A percentile compares a stretch with the other conserved stretches of the same genome.
These are phyloP conservation scores for Poeciliopsis prolifica DNA, from an alignment of 2,113 vertebrate genomes.

Conservation along the genomic window DNA sequence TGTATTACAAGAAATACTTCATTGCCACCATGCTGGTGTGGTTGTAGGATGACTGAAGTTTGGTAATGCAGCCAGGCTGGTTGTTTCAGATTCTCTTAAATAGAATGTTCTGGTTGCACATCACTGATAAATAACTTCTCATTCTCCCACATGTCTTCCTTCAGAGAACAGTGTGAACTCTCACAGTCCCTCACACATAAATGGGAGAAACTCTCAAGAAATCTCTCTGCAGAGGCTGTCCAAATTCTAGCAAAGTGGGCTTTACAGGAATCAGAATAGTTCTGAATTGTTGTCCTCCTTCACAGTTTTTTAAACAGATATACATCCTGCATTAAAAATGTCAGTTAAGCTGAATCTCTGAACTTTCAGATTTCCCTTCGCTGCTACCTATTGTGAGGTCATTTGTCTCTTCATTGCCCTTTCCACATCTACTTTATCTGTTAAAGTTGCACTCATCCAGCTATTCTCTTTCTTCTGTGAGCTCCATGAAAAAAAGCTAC, in stretches of 20 bases:
- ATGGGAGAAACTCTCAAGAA: too few relatives aligned
- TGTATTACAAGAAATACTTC: background rate
- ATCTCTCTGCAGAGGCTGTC: too few relatives aligned
- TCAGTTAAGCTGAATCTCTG: background rate
- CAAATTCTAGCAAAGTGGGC: too few relatives aligned
- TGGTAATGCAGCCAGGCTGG: background rate
- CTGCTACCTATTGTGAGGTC: slow-evolving; percentile 75
- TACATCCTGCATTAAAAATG: background rate
- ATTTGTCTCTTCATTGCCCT: slow-evolving; percentile 84
- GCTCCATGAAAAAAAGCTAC: slow-evolving; percentile 82
- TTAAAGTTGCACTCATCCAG: slow-evolving; percentile 46
- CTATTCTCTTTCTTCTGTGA: slow-evolving; percentile 68
- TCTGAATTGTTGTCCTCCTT: background rate
- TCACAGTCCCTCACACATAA: too few relatives aligned
- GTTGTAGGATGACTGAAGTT: background rate
- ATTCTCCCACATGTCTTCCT: background rate
- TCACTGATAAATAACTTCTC: background rate
- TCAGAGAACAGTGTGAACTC: too few relatives aligned
- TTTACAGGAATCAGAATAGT: too few relatives aligned
- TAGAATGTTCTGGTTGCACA: background rate
- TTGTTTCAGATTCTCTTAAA: background rate
- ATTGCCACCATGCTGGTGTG: background rate
- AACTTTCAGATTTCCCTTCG: slow-evolving; percentile 65
- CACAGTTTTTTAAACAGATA: background rate
- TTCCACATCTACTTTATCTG: slow-evolving; percentile 80